A percentile compares a stretch with the other conserved stretches of the same genome.
Conservation (phyloP, 2,113 vertebrate genomes). For the Petrocephalus microphthalmus region DNA sequence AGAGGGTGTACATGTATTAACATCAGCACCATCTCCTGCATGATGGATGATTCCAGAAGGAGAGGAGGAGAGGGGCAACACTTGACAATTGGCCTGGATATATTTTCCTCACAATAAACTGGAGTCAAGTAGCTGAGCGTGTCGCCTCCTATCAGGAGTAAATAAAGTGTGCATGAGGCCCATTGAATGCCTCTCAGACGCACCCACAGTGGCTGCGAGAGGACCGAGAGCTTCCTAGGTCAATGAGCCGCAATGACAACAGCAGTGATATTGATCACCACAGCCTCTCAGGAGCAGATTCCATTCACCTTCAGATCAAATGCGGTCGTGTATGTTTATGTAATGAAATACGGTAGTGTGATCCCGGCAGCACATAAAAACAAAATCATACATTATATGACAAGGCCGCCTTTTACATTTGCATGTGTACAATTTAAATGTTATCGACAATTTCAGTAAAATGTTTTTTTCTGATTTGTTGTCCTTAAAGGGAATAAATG, state of each 20-base stretch:
- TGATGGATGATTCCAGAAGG: constrained; percentile 14
- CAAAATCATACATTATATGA: not conserved
- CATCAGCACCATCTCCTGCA: not conserved
- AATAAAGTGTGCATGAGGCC: constrained; percentile 8
- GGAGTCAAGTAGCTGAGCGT: constrained; percentile 13
- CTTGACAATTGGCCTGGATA: not conserved
- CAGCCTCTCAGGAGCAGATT: not conserved
- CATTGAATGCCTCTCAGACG: not conserved
- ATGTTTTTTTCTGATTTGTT: not conserved
- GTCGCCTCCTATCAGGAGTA: not conserved
- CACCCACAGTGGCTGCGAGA: not conserved
- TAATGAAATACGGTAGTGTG: not conserved
- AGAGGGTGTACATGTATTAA: constrained; percentile 5
- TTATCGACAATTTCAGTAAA: not conserved
- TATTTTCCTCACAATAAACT: constrained; percentile 9
- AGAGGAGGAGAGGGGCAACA: not conserved
- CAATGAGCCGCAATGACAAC: not conserved
- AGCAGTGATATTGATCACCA: not conserved
- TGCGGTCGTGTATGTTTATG: not conserved
- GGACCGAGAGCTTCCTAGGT: not conserved
- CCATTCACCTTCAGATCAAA: not conserved
- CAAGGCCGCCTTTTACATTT: not conserved
- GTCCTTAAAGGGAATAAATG: not conserved
- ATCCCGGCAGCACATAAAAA: not conserved
- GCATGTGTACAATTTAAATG: not conserved